Conservation (phyloP, 2,113 vertebrate genomes). For the Ginglymostoma cirratum region DNA sequence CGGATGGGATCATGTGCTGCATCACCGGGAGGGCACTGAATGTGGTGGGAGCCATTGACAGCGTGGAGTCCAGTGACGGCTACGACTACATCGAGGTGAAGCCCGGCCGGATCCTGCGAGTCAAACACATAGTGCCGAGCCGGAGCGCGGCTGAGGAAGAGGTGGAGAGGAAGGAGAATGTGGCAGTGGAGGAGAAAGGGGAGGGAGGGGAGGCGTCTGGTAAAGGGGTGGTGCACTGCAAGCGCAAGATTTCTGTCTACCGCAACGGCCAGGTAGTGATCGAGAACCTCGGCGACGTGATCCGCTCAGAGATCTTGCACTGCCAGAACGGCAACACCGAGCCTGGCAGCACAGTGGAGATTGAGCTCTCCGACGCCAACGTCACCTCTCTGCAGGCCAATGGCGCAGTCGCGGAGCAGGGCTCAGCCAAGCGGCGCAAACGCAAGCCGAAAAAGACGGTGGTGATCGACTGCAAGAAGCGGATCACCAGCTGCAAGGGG, state of each 20-base stretch:
- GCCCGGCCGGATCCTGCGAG: conserved; percentile 75
- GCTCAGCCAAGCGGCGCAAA: conserved; percentile 49
- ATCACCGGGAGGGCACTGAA: conserved; percentile 71
- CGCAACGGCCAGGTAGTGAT: conserved; percentile 83
- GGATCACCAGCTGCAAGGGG: conserved; percentile 78
- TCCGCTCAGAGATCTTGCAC: conserved; percentile 59
- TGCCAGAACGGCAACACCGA: conserved; percentile 64
- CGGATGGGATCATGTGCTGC: conserved; percentile 81
- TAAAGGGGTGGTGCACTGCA: conserved; percentile 65
- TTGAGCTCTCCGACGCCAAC: conserved; percentile 56
- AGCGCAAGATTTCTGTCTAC: conserved; percentile 80
- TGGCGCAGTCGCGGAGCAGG: conserved; percentile 39
- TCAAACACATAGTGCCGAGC: conserved; percentile 66
- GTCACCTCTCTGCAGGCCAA: conserved; percentile 41
- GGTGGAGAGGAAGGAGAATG: background rate
- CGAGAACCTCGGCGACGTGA: conserved; percentile 73
- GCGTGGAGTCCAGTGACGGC: conserved; percentile 69
- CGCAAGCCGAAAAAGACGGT: conserved; percentile 77
- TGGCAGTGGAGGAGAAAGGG: background rate
- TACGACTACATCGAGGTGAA: conserved; percentile 92
- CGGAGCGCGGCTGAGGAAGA: background rate
- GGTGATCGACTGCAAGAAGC: conserved; percentile 78
- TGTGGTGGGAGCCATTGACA: conserved; percentile 69
- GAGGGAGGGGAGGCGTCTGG: conserved; percentile 50
- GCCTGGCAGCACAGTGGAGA: conserved; percentile 56